These are phyloP conservation scores for Apis florea DNA, from an alignment of 1,140 invertebrate genomes.

Conservation along the genomic window DNA sequence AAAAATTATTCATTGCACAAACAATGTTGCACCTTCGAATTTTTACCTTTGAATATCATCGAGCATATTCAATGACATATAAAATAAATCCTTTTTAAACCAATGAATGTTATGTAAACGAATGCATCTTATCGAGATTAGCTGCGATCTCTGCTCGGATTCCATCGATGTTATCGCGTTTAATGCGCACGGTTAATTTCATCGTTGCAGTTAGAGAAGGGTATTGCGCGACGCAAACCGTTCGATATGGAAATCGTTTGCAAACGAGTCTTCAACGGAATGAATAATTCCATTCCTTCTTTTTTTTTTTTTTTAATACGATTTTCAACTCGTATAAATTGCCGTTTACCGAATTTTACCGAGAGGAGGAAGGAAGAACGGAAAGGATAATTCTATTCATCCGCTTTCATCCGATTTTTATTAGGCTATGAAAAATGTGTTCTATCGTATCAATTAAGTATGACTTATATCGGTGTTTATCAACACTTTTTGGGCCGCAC, in stretches of 20 bases:
- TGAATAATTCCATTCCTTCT: slow-evolving; percentile 2
- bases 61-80: neutral
- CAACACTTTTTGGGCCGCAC: too few species aligned
- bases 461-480: too few species aligned
- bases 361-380: too few species aligned
- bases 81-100: neutral
- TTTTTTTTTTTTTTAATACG: neutral
- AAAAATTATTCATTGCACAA: too few species aligned
- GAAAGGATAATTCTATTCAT: neutral
- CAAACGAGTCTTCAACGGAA: slow-evolving; percentile 5
- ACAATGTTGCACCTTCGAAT: too few species aligned
- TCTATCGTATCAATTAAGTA: too few species aligned
- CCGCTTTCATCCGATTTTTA: neutral
- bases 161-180: slow-evolving; percentile 8
- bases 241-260: slow-evolving; percentile 18
- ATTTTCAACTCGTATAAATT: neutral
- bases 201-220: neutral
- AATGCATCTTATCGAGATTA: slow-evolving; percentile 17
- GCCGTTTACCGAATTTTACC: neutral
- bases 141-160: neutral
- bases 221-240: neutral
- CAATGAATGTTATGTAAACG: neutral
- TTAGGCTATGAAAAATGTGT: too few species aligned
- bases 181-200: neutral
- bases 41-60: too few species aligned